Evolutionary conservation across 1,140 invertebrate genomes (phyloP), one percentile per base, ranked within the genome.

Genomic region (Steinernema feltiae): DNA sequence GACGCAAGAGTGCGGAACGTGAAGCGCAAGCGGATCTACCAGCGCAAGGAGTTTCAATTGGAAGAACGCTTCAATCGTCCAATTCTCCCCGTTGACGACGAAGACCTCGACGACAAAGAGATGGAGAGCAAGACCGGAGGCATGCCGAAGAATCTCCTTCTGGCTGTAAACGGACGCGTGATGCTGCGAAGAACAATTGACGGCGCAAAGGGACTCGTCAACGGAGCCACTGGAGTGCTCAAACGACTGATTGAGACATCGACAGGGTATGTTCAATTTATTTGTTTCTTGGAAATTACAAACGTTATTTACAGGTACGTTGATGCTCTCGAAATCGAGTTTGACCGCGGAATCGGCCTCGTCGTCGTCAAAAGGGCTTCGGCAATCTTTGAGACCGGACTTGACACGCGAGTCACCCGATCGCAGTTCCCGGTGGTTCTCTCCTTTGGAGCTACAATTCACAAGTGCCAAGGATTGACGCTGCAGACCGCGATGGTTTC

Each of bases 401-500:
- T 27, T 7, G 53, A 63, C 24, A 3, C 24, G 12, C 27, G 30
- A 15, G 30, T 74, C 1, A 24, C 27, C 12, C 77, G 86, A 72
- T 78, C 84, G 76, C 87, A 88, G 80, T 88, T 87, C 84, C 86
- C 87, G 24, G 79, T 87, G 15, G 80, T 72, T 35, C 48, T 84
- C 1, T 86, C 85, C 69, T 87, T 86, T 82, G 85, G 80, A 15
- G 85, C 87, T 32, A 87, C 86, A 29, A 83, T 88, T 71, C 86
- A 87, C 73, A 87, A 87, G 79, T 83, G 82, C 79, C 86, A 87
- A 81, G 86, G 87, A 12, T 75, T 87, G n/a, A 87, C 83, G 75
- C 80, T 87, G 48, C 30, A 82, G 30, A 83, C 79, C 78, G 82
- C 78, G 30, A 46, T 86, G 12, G 74, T 86, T 15, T 82, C 86